Conservation (phyloP, 1,140 invertebrate species). For the Antheraea mylitta region DNA sequence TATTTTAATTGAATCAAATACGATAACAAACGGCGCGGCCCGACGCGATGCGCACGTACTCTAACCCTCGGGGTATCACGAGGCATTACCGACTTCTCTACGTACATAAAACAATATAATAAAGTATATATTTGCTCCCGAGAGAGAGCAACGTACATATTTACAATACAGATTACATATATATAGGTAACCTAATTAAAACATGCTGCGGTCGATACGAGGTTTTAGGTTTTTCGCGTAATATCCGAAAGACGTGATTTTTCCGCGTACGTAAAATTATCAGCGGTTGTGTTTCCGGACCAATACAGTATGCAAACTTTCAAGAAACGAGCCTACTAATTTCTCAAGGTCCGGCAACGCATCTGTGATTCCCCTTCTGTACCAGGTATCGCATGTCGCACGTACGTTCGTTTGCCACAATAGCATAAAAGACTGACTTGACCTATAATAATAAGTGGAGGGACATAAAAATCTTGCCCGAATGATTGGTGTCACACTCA, state of each 20-base stretch:
- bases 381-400: too few species aligned
- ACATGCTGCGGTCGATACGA: not conserved
- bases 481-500: too few species aligned
- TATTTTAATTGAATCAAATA: not conserved
- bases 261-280: too few species aligned
- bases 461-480: too few species aligned
- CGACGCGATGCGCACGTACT: not conserved
- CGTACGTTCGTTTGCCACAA: too few species aligned
- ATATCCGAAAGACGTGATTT: not conserved
- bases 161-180: not conserved
- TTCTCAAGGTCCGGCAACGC: too few species aligned
- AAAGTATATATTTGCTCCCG: not conserved
- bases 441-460: too few species aligned
- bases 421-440: too few species aligned
- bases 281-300: too few species aligned
- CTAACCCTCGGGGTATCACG: not conserved
- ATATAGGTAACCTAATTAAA: constrained; percentile 3
- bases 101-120: not conserved
- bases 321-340: too few species aligned
- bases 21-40: not conserved
- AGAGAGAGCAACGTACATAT: not conserved
- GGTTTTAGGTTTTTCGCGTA: not conserved
- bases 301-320: too few species aligned
- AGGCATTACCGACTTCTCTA: not conserved
- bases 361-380: too few species aligned